Conservation (phyloP, 2,113 vertebrate genomes). For the Caranx melampygus region DNA sequence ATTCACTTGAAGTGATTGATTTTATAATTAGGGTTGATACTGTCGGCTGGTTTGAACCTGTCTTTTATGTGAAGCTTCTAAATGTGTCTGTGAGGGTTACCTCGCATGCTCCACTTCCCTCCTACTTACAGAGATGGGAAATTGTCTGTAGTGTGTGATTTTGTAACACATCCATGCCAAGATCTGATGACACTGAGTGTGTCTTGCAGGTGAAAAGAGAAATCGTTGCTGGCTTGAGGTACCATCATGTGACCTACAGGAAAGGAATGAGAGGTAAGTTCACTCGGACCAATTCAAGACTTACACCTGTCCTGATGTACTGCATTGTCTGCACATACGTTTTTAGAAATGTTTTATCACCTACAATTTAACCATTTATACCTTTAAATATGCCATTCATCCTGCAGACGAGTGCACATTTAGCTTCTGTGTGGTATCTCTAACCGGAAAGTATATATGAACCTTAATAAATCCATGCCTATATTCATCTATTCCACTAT, state of each 20-base stretch:
- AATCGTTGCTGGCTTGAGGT: constrained; percentile 93
- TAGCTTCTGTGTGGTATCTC: neutral
- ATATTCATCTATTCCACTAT: neutral
- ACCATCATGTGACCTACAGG: constrained; percentile 88
- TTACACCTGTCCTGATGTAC: no score
- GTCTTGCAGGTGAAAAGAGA: constrained; percentile 90
- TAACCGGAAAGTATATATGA: no score
- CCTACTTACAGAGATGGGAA: neutral
- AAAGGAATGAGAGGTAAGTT: constrained; percentile 82
- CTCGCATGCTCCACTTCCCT: neutral
- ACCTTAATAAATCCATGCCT: neutral
- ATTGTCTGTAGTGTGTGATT: neutral
- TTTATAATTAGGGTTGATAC: neutral
- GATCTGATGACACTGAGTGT: constrained; percentile 29
- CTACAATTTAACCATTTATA: no score
- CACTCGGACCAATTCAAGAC: no score
- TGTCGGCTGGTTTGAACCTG: no score
- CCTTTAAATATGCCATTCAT: no score
- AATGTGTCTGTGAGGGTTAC: neutral
- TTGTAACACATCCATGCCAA: neutral
- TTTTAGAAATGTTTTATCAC: no score
- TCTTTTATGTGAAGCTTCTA: neutral
- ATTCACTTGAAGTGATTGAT: neutral
- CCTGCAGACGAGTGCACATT: neutral
- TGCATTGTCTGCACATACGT: no score